Conservation (phyloP, 2,888 invertebrate species). For the Coleophora flavipennella region DNA sequence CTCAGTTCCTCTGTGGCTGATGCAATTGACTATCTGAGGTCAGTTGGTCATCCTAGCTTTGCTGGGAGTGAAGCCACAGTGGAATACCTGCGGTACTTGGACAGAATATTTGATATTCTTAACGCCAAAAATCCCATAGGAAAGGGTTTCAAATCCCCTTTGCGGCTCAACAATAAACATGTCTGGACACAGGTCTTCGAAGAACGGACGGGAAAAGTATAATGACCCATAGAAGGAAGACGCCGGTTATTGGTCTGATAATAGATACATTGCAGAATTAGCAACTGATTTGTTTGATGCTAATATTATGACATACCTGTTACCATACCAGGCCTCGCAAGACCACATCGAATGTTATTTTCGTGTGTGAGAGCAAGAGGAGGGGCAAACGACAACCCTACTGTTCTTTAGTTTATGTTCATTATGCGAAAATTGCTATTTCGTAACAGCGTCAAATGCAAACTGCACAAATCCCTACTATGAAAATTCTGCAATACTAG, state of each 20-base stretch:
- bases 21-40: conserved; percentile 11
- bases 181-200: conserved; percentile 1
- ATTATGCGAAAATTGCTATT: no score
- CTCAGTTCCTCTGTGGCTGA: conserved; percentile 14
- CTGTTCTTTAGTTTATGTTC: no score
- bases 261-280: conserved; percentile 1
- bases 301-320: no score
- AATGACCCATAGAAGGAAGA: conserved; percentile 1
- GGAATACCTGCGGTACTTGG: conserved; percentile 7
- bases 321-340: no score
- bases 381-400: no score
- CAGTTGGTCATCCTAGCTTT: conserved; percentile 5
- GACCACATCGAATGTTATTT: no score
- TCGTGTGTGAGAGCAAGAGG: no score
- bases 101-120: conserved; percentile 1
- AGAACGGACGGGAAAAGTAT: conserved; percentile 1
- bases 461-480: no score
- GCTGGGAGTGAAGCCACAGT: conserved; percentile 13
- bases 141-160: conserved; percentile 11
- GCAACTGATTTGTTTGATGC: conserved; percentile 3
- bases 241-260: conserved; percentile 3
- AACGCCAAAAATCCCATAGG: conserved; percentile 10
- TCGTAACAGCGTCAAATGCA: no score
- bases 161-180: conserved; percentile 4
- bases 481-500: no score